These are phyloP conservation scores for Elymnias hypermnestra DNA, from an alignment of 1,140 invertebrate genomes.

Conservation along the genomic window DNA sequence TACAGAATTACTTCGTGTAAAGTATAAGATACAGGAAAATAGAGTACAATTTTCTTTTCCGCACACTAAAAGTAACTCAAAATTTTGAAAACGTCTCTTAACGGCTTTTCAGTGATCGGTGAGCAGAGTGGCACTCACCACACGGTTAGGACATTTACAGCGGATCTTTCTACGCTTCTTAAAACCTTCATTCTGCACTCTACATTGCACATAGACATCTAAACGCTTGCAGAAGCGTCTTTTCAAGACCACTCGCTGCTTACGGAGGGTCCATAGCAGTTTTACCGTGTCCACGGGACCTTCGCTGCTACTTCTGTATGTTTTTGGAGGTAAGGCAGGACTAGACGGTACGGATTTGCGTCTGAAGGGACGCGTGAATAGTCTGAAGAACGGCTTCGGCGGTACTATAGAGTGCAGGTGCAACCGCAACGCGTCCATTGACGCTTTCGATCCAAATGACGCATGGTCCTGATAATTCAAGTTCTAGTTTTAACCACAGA, in stretches of 20 bases:
- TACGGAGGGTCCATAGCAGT: constrained; percentile 42
- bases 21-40: too few species aligned
- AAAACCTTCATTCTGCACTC: constrained; percentile 37
- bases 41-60: too few species aligned
- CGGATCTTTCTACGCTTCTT: constrained; percentile 39
- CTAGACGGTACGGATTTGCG: constrained; percentile 81
- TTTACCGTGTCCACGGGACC: constrained; percentile 69
- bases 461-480: constrained; percentile 53
- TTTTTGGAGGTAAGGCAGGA: constrained; percentile 74
- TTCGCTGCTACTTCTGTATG: constrained; percentile 72
- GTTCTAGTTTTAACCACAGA: not conserved
- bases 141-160: constrained; percentile 56
- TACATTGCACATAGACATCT: constrained; percentile 67
- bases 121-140: constrained; percentile 71
- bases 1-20: too few species aligned
- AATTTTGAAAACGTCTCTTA: too few species aligned
- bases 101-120: too few species aligned
- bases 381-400: constrained; percentile 74
- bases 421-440: constrained; percentile 61
- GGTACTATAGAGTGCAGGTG: constrained; percentile 72
- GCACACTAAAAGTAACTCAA: too few species aligned
- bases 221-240: constrained; percentile 55
- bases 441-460: constrained; percentile 61
- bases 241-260: constrained; percentile 48
- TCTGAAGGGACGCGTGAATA: constrained; percentile 79